These are phyloP conservation scores for Stylophora pistillata DNA, from an alignment of 64 coral and sea anemone genomes.

Conservation along the genomic window DNA sequence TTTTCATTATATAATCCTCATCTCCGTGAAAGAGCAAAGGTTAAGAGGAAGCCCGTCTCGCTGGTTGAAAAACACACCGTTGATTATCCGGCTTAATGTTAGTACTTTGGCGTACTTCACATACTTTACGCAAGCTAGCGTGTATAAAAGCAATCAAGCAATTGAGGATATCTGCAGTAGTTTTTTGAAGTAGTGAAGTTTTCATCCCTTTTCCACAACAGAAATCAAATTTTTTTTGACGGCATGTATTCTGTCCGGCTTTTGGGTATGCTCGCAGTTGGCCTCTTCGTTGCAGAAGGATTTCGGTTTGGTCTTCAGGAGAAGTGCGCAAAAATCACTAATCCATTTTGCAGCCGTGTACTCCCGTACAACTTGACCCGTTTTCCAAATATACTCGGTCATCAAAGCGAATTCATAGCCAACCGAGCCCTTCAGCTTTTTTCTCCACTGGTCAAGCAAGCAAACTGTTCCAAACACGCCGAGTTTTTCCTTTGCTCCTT, in stretches of 20 bases:
- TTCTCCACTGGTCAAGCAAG: neutral
- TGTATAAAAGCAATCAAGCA: neutral
- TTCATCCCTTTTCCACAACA: neutral
- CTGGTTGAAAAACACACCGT: constrained; percentile 8
- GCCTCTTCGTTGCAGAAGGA: neutral
- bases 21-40: constrained; percentile 27
- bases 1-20: constrained; percentile 20
- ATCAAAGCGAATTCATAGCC: neutral
- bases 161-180: neutral
- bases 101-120: neutral
- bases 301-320: neutral
- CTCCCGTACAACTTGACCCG: constrained; percentile 21
- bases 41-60: constrained; percentile 1
- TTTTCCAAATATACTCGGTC: neutral
- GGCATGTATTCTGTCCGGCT: neutral
- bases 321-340: neutral
- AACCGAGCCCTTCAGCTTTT: neutral
- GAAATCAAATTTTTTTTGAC: neutral
- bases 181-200: neutral
- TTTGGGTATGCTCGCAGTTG: neutral
- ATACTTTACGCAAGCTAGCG: neutral
- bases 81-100: constrained; percentile 23
- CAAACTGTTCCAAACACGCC: constrained; percentile 31
- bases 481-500: constrained; percentile 17
- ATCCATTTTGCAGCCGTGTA: neutral